Conservation (phyloP, 2,888 invertebrate species). For the Eristalis intricaria region DNA sequence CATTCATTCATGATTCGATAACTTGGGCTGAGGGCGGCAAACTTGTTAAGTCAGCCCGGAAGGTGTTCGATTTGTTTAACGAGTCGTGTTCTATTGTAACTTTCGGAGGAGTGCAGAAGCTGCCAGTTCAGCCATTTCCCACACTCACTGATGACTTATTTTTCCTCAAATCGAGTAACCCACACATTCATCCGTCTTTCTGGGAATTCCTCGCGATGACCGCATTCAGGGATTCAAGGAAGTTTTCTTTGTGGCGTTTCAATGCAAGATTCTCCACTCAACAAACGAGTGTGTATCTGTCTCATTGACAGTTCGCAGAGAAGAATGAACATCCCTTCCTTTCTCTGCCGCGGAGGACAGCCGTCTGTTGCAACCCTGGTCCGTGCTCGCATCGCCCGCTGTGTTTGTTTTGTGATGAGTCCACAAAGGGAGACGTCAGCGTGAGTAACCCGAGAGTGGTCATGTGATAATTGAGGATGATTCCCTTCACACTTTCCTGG, state of each 20-base stretch:
- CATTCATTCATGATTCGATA: no score
- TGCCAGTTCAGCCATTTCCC: neutral
- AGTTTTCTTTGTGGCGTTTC: neutral
- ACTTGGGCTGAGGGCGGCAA: no score
- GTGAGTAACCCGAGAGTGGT: constrained; percentile 5
- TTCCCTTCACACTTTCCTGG: constrained; percentile 17
- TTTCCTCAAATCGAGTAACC: neutral
- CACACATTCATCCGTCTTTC: neutral
- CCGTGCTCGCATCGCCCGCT: neutral
- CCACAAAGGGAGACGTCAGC: neutral
- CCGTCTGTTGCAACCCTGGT: neutral
- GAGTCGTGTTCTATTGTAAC: no score
- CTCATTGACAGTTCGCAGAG: neutral
- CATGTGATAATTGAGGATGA: constrained; percentile 24
- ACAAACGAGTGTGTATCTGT: neutral
- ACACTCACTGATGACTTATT: neutral
- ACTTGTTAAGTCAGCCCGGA: no score
- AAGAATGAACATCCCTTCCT: neutral
- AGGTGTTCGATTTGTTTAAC: no score
- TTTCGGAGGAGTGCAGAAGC: no score
- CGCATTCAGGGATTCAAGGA: neutral
- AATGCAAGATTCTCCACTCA: neutral
- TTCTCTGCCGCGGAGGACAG: neutral
- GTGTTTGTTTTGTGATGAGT: neutral
- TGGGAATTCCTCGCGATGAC: neutral